Evolutionary conservation across 2,113 vertebrate species (phyloP).

Genomic region (Poeciliopsis turrubarensis): DNA sequence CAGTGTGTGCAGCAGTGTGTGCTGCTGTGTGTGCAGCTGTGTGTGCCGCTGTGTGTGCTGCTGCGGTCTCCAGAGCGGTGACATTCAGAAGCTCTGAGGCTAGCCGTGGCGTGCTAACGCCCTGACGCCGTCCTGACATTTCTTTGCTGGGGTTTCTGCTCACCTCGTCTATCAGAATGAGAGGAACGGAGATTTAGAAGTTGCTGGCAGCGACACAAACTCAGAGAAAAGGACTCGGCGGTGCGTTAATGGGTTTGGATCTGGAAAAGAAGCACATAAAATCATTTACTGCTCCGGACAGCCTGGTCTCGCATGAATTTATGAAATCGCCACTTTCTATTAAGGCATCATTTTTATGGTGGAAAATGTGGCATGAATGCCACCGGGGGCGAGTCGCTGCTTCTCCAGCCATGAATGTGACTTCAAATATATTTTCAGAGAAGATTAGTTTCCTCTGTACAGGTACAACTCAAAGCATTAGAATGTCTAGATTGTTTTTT

Average conservation of each 20-base stretch:
- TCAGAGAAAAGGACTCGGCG: constrained; percentile 24
- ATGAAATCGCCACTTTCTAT: not conserved
- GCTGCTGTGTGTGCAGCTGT: constrained; percentile 19
- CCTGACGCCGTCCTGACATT: constrained; percentile 71
- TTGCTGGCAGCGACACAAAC: constrained; percentile 14
- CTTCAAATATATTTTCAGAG: too few relatives aligned
- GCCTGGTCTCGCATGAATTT: not conserved
- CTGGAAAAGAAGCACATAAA: constrained; percentile 17
- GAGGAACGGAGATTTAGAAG: constrained; percentile 16
- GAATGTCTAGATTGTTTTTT: too few relatives aligned
- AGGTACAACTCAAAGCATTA: too few relatives aligned
- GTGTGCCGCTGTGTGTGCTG: constrained; percentile 17
- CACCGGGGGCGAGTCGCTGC: too few relatives aligned
- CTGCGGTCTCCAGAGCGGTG: constrained; percentile 65
- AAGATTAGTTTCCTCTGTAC: too few relatives aligned
- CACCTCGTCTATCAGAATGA: constrained; percentile 7
- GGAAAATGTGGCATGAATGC: not conserved
- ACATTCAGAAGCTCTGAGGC: constrained; percentile 61
- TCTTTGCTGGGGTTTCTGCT: constrained; percentile 52
- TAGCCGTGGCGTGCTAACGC: constrained; percentile 47
- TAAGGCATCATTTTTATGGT: not conserved
- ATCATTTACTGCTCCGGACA: not conserved
- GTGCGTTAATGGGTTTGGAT: constrained; percentile 24
- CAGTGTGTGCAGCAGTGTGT: not conserved
- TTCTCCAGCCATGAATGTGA: too few relatives aligned